A percentile compares a stretch with the other conserved stretches of the same genome.
These are phyloP conservation scores for Lepus europaeus DNA, from an alignment of 2,113 vertebrate species.

Conservation along the genomic window DNA sequence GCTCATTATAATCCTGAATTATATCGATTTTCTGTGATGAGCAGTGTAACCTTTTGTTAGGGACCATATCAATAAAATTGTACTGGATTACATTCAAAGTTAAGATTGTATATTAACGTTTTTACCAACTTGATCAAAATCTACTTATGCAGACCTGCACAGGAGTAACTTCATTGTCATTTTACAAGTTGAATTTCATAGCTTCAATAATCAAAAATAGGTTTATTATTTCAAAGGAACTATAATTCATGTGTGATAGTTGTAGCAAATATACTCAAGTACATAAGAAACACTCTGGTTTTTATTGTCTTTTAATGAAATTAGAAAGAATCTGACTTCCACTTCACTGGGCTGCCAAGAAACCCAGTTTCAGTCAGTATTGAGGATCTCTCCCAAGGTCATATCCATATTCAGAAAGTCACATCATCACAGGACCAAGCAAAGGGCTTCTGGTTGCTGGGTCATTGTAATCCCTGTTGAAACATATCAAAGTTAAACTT, in stretches of 20 bases:
- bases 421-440: neutral
- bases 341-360: neutral
- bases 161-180: conserved; percentile 45
- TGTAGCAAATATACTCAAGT: conserved; percentile 19
- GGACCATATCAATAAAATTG: conserved; percentile 3
- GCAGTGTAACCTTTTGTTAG: neutral
- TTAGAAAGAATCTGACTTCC: neutral
- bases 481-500: neutral
- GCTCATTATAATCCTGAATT: conserved; percentile 1
- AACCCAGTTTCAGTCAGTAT: neutral
- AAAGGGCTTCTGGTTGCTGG: neutral
- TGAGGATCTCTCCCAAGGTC: neutral
- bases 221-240: conserved; percentile 46
- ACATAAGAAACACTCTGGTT: neutral
- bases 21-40: neutral
- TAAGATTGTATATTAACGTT: conserved; percentile 49
- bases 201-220: conserved; percentile 50
- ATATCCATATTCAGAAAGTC: neutral
- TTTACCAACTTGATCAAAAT: conserved; percentile 3
- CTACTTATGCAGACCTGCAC: neutral
- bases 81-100: neutral
- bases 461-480: neutral
- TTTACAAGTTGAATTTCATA: conserved; percentile 51
- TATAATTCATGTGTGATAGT: neutral
- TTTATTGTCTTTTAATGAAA: conserved; percentile 48